Conservation (phyloP, 2,888 invertebrate species). For the Hydraecia micacea region DNA sequence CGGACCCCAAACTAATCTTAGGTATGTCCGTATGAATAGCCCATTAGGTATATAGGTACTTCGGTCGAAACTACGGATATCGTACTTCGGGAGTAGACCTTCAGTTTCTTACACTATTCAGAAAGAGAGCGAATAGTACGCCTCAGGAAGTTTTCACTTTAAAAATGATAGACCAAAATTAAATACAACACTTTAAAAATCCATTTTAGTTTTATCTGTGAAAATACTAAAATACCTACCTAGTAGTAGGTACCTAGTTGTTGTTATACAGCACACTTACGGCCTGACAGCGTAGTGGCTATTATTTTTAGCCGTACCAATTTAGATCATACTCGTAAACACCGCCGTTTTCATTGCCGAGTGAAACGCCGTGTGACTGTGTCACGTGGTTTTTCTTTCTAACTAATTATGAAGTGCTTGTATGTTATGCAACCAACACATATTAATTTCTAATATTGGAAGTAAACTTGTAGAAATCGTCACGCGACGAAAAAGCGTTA, state of each 20-base stretch:
- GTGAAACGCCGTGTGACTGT: conserved; percentile 12
- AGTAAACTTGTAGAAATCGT: neutral
- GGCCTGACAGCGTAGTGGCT: conserved; percentile 18
- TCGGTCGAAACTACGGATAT: too few relatives aligned
- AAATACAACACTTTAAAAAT: too few relatives aligned
- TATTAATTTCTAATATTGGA: neutral
- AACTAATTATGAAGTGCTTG: neutral
- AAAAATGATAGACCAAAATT: neutral
- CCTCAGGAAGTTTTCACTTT: neutral
- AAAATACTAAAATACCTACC: too few relatives aligned
- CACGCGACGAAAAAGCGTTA: neutral
- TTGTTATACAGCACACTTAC: neutral
- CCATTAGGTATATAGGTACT: too few relatives aligned
- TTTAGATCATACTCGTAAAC: conserved; percentile 51
- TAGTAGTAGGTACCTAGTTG: neutral
- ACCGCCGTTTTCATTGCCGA: conserved; percentile 47
- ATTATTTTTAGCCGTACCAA: conserved; percentile 54
- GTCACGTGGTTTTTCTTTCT: conserved; percentile 27
- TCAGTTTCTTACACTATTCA: neutral
- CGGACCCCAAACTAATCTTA: too few relatives aligned
- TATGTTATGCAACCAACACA: conserved; percentile 11
- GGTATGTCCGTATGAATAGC: too few relatives aligned
- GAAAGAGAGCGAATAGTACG: neutral
- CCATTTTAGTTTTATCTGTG: neutral
- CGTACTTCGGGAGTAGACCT: too few relatives aligned